Evolutionary conservation across 2,113 vertebrate species (phyloP).

Genomic region (Henicopernis longicauda): DNA sequence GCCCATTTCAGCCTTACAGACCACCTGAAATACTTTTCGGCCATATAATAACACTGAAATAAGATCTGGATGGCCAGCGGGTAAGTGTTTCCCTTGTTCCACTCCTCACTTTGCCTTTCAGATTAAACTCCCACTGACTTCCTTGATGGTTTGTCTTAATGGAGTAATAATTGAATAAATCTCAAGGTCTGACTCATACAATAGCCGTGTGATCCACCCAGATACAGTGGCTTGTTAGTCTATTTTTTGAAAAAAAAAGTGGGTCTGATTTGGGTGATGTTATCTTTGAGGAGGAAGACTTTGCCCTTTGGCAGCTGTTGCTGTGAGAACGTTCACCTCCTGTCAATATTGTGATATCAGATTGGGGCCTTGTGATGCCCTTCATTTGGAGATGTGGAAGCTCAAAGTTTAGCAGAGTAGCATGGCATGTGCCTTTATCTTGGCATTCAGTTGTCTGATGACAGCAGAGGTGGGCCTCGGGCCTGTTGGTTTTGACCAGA

Average conservation of each 20-base stretch:
- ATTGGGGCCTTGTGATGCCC: not conserved
- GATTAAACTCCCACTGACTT: not conserved
- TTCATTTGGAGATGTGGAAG: not conserved
- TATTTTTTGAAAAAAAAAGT: not conserved
- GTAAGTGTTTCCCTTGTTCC: not conserved
- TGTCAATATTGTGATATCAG: not conserved
- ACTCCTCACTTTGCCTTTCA: not conserved
- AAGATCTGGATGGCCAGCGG: not conserved
- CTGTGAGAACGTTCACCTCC: not conserved
- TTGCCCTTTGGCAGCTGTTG: not conserved
- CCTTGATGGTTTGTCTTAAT: not conserved
- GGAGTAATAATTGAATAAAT: not conserved
- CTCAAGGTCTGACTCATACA: not conserved
- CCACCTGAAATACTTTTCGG: not conserved
- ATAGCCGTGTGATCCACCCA: not conserved
- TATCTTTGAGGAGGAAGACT: not conserved
- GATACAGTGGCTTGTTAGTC: not conserved
- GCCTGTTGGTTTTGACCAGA: not conserved
- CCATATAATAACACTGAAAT: not conserved
- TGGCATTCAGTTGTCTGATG: not conserved
- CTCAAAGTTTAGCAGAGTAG: not conserved
- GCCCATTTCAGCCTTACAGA: not conserved
- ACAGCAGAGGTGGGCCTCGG: not conserved
- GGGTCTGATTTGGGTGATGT: not conserved
- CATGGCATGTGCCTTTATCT: not conserved